Base-by-base conservation (phyloP, 2,797 vertebrate genomes). In the Tapera naevia region DNA sequence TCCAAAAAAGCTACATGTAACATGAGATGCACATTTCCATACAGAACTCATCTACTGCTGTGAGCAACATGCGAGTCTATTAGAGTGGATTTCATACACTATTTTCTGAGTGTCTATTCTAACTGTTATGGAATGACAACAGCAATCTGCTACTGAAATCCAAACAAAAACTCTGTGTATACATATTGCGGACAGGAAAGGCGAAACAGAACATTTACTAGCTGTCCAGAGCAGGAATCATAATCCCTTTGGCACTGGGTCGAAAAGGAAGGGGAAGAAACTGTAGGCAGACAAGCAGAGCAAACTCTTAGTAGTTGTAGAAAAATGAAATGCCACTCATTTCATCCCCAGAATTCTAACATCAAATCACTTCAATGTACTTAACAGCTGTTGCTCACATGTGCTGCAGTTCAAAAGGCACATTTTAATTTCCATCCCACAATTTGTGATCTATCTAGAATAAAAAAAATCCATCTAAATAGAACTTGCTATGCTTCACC, bases 401-500 rank as follows among this genome's bases (percentile, higher is more conserved):
- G 0, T 54, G 60, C 74, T 89, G 75, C 69, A 45, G 39, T 74
- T 94, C 75, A 45, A 45, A 94, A 74, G 21, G 65, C 6, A 6
- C 62, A 13, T 46, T 80, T 78, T 78, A 25, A 78, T 89, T 91
- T 79, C 45, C 17, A 39, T 53, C n/a, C n/a, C 25, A 46, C 56
- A 32, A 23, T 78, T 74, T 78, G 41, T 83, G 41, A 86, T 50
- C 25, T 62, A 82, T 43, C 17, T 85, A 46, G 35, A 72, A 46
- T 35, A 60, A 53, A 25, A 62, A 81, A 70, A 70, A 8, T 32
- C 76, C 53, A 18, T 76, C 72, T 89, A 87, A 91, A 82, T 65
- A 45, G 50, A 87, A 43, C 46, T 91, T 72, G 19, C 58, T 90
- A 30, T 88, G 76, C 35, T 81, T 65, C n/a, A 81, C 83, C 73